A percentile compares a stretch with the other conserved stretches of the same genome.
Conservation (phyloP, 2,888 invertebrate genomes). For the Drosophila subsilvestris region DNA sequence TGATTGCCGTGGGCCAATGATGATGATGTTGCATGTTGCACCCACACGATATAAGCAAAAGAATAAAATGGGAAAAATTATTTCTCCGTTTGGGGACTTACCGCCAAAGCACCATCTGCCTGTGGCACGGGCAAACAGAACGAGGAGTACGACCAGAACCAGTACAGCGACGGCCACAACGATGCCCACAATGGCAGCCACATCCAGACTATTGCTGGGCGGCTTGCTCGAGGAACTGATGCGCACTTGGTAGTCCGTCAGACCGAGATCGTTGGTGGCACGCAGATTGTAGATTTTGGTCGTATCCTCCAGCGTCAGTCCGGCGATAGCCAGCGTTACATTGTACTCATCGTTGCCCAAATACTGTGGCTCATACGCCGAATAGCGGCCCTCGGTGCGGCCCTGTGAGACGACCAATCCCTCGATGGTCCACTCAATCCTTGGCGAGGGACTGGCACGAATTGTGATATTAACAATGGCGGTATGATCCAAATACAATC, state of each 20-base stretch:
- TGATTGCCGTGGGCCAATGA: conserved; percentile 43
- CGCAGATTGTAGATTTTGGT: conserved; percentile 88
- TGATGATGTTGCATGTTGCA: conserved; percentile 29
- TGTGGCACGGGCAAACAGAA: conserved; percentile 90
- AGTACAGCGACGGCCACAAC: conserved; percentile 88
- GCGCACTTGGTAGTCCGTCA: conserved; percentile 87
- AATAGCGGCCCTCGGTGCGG: conserved; percentile 80
- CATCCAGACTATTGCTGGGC: conserved; percentile 88
- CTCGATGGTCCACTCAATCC: conserved; percentile 88
- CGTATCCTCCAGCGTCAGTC: conserved; percentile 90
- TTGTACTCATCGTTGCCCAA: conserved; percentile 88
- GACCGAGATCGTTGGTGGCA: conserved; percentile 89
- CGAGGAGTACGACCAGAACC: conserved; percentile 88
- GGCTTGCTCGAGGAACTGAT: conserved; percentile 89
- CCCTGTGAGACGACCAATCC: conserved; percentile 86
- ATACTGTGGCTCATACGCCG: conserved; percentile 80
- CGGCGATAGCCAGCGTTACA: conserved; percentile 87
- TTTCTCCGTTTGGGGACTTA: conserved; percentile 84
- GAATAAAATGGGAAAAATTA: not conserved
- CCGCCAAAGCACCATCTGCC: conserved; percentile 95
- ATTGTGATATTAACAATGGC: conserved; percentile 90
- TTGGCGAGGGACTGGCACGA: conserved; percentile 89
- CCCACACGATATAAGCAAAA: conserved; percentile 62
- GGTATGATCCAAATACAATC: conserved; percentile 89
- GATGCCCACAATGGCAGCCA: conserved; percentile 91